Base-by-base conservation (phyloP, 1,140 invertebrate genomes). In the Polyergus mexicanus region DNA sequence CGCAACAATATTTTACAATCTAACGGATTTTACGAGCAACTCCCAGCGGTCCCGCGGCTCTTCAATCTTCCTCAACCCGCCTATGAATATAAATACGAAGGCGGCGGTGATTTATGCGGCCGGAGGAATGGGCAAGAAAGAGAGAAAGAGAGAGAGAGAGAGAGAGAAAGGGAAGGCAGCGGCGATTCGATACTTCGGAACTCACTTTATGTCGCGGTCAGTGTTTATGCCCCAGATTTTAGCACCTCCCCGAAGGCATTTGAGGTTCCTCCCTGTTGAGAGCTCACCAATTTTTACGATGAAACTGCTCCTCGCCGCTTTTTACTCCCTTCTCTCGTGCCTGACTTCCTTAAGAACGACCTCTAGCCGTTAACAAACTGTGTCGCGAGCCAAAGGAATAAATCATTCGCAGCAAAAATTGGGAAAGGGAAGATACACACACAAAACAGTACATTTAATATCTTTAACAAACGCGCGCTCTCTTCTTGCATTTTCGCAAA, bases 51-150 rank as follows among this genome's bases (percentile, higher is more conserved):
- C 85, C 89, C 88, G 69, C 68, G 88, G 66, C 92, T 94, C 93
- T 94, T 94, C 92, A 93, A 94, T 94, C 92, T 94, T 93, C 91
- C 90, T 94, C 93, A 91, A 93, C 90, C 86, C 91, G 89, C 90
- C 92, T 93, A 93, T 93, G 93, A 94, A 93, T 94, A 93, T 93
- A 94, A 93, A 93, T 92, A 93, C 90, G 90, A 92, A 90, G 86
- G 89, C 90, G 87, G 86, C 90, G 88, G 92, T 94, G 93, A 94
- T 94, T 94, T 94, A 94, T 93, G 92, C 89, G 83, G 54, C 74
- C 90, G 54, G 32, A 63, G n/a, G 44, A 68, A 75, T 3, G 54
- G 80, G 32, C n/a, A 32, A 56, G 22, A 60, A 54, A 47, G 19
- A 85, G 74, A 77, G 32, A 77, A 72, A 77, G 56, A 28, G 80